Evolutionary conservation across 2,797 vertebrate species (phyloP).

Genomic region (Oreochromis mossambicus): DNA sequence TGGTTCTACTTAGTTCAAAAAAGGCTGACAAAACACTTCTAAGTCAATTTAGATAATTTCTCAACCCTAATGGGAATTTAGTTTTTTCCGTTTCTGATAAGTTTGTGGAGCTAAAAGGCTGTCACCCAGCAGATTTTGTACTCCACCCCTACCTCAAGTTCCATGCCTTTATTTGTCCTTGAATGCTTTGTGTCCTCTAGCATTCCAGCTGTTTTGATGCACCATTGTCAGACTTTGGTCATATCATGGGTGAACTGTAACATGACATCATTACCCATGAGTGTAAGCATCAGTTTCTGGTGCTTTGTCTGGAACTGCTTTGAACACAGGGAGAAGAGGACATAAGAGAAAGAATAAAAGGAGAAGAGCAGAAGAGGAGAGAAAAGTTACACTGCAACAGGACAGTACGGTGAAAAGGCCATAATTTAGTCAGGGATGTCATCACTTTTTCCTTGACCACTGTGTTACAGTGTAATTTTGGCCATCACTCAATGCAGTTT

Average conservation of each 20-base stretch:
- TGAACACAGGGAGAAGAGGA: constrained; percentile 9
- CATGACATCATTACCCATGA: constrained; percentile 43
- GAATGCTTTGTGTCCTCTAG: not conserved
- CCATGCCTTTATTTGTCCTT: not conserved
- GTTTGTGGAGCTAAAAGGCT: not conserved
- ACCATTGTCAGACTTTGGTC: not conserved
- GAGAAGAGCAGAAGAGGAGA: not conserved
- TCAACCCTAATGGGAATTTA: not conserved
- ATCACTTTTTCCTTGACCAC: not conserved
- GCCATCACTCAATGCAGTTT: not conserved
- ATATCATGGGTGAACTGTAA: not conserved
- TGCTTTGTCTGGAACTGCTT: constrained; percentile 18
- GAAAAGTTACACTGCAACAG: not conserved
- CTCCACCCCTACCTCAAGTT: not conserved
- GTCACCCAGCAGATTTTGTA: not conserved
- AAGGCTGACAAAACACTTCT: not conserved
- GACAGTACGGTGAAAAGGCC: not conserved
- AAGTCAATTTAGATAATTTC: not conserved
- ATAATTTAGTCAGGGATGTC: not conserved
- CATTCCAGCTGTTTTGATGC: constrained; percentile 4
- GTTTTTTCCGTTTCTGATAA: not conserved
- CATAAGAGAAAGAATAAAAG: not conserved
- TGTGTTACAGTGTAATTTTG: not conserved
- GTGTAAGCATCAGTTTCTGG: constrained; percentile 9
- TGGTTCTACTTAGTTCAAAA: not conserved